Evolutionary conservation across 2,888 invertebrate genomes (phyloP).

Genomic region (Drosophila neoperkinsi): DNA sequence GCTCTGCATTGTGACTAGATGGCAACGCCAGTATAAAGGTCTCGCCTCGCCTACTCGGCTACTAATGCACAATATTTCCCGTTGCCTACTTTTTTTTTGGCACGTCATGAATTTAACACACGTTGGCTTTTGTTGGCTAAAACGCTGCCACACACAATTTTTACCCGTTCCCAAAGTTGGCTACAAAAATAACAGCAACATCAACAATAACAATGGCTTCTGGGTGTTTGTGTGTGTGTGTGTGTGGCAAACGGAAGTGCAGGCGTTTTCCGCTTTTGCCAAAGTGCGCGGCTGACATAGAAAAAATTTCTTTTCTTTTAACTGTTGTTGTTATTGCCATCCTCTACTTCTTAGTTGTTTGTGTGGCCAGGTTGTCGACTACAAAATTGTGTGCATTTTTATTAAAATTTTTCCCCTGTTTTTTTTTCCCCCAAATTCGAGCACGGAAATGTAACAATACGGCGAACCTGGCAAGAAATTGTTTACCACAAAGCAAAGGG

Average conservation of each 20-base stretch:
- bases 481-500: constrained; percentile 48
- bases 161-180: constrained; percentile 6
- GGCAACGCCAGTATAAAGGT: constrained; percentile 23
- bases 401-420: constrained; percentile 43
- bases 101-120: constrained; percentile 76
- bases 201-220: constrained; percentile 10
- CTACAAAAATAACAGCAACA: constrained; percentile 12
- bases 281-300: constrained; percentile 67
- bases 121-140: constrained; percentile 29
- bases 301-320: constrained; percentile 44
- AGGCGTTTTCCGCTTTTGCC: constrained; percentile 75
- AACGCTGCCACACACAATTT: constrained; percentile 28
- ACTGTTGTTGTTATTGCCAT: constrained; percentile 30
- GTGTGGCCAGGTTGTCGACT: constrained; percentile 64
- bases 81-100: constrained; percentile 58
- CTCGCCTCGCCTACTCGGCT: constrained; percentile 17
- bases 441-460: constrained; percentile 74
- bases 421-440: constrained; percentile 45
- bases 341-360: constrained; percentile 26
- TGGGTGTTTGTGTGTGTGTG: constrained; percentile 10
- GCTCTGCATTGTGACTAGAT: constrained; percentile 29
- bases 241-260: constrained; percentile 68
- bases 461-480: constrained; percentile 51
- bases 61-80: constrained; percentile 74
- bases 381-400: constrained; percentile 76